Evolutionary conservation across 64 coral and sea anemone genomes (phyloP), one percentile per base, ranked within the genome.

Genomic region (Orbicella faveolata): DNA sequence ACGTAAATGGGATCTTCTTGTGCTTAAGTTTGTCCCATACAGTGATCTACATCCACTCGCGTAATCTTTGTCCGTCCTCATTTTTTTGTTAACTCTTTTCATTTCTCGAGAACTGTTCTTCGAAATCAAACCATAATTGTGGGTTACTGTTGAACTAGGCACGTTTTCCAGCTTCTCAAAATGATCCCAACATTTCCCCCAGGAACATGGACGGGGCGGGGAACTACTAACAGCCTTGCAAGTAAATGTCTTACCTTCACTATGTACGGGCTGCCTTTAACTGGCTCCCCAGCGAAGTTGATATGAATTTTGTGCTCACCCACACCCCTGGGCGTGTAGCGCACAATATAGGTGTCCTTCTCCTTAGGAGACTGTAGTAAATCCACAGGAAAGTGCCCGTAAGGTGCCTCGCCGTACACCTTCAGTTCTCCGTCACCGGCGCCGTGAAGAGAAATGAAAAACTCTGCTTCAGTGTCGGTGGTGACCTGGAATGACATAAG

Each of bases 231-330:
- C 34, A 17, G 13, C 75, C 30, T 77, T 17, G 15, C 1, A 9
- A 6, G 36, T 44, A 13, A 39, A 34, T 77, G 67, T 84, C 64
- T 52, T 35, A 96, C 95, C 78, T 96, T 96, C 55, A 96, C 88
- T 74, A 96, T 74, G 75, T 78, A 96, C 3, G 95, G 95, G 51
- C 95, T 96, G 17, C 92, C 95, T 18, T 63, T 77, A 13, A 96
- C 88, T 25, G 91, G 88, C 34, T 88, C 83, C 19, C 92, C 89
- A 35, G 91, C 88, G 36, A 94, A 96, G 53, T 59, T 77, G 8
- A 96, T 75, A 87, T 94, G 77, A 17, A 96, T 94, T 73, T 91
- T 96, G 92, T 96, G 91, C 18, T 65, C 51, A 14, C 95, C 95
- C 13, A 93, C 83, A 8, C 92, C 92, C 55, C 76, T 85, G 2